phyloP scores from a whole-genome alignment of 1,140 invertebrate genomes.

The Drosophila auraria region DNA sequence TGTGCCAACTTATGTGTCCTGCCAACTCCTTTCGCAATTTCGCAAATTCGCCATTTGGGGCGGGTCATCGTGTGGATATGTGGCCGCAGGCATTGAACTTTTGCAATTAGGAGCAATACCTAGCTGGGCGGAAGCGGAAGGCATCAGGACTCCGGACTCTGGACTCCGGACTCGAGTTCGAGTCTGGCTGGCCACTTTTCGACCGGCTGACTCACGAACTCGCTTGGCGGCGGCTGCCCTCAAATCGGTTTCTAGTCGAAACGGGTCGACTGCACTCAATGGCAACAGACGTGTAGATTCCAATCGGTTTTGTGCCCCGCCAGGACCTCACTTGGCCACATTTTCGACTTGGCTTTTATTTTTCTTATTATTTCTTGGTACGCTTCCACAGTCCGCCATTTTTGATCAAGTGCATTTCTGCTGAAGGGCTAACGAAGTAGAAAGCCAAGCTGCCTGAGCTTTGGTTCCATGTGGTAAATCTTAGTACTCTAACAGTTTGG shows the following conservation, averaged over 20 bases:
- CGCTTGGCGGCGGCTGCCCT: slow-evolving; percentile 19
- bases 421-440: slow-evolving; percentile 68
- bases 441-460: slow-evolving; percentile 55
- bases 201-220: slow-evolving; percentile 17
- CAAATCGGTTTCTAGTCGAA: slow-evolving; percentile 61
- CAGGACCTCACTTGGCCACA: slow-evolving; percentile 7
- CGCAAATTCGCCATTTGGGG: slow-evolving; percentile 12
- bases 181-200: slow-evolving; percentile 43
- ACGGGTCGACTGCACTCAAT: slow-evolving; percentile 72
- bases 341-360: slow-evolving; percentile 11
- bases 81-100: slow-evolving; percentile 69
- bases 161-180: not conserved
- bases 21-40: slow-evolving; percentile 19
- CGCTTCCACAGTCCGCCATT: slow-evolving; percentile 57
- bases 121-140: slow-evolving; percentile 56
- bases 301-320: slow-evolving; percentile 13
- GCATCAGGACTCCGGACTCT: slow-evolving; percentile 38
- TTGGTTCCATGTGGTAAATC: slow-evolving; percentile 17
- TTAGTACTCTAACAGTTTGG: not conserved
- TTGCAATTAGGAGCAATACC: slow-evolving; percentile 75
- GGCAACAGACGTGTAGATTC: slow-evolving; percentile 57
- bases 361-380: slow-evolving; percentile 23
- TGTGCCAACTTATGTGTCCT: slow-evolving; percentile 43
- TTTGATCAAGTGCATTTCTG: slow-evolving; percentile 79
- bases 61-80: slow-evolving; percentile 40